Conservation (phyloP, 2,113 vertebrate species). For the Gorsachius goisagi region DNA sequence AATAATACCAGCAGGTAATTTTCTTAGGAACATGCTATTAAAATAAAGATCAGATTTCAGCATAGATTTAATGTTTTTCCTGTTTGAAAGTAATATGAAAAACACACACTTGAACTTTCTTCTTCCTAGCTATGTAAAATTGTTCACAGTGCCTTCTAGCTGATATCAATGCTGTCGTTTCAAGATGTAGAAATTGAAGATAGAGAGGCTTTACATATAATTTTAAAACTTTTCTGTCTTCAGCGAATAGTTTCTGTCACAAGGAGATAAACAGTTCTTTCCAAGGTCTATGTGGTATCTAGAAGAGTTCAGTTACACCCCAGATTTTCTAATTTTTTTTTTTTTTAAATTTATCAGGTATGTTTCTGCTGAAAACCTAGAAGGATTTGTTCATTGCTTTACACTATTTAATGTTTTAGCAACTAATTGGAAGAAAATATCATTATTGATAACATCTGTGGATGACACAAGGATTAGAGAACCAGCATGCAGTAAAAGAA, state of each 20-base stretch:
- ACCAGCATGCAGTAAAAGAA: neutral
- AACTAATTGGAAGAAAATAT: neutral
- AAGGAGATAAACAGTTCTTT: neutral
- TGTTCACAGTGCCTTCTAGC: neutral
- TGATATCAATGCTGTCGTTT: neutral
- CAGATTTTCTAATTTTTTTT: neutral
- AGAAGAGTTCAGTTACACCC: neutral
- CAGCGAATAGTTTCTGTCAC: neutral
- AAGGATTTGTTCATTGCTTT: neutral
- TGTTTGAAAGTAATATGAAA: slow-evolving; percentile 24
- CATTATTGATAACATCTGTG: neutral
- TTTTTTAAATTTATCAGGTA: neutral
- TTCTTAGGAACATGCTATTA: neutral
- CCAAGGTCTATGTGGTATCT: neutral
- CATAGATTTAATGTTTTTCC: slow-evolving; percentile 8
- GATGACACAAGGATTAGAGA: neutral
- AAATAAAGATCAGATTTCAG: slow-evolving; percentile 31
- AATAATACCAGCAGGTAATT: slow-evolving; percentile 4
- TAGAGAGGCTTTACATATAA: neutral
- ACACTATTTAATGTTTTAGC: neutral
- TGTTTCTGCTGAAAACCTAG: neutral
- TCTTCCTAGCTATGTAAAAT: neutral
- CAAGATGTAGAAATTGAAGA: neutral
- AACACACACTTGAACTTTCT: slow-evolving; percentile 31
- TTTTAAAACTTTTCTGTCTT: neutral